phyloP scores from a whole-genome alignment of 2,797 vertebrate genomes.

The Apogon talboti region DNA sequence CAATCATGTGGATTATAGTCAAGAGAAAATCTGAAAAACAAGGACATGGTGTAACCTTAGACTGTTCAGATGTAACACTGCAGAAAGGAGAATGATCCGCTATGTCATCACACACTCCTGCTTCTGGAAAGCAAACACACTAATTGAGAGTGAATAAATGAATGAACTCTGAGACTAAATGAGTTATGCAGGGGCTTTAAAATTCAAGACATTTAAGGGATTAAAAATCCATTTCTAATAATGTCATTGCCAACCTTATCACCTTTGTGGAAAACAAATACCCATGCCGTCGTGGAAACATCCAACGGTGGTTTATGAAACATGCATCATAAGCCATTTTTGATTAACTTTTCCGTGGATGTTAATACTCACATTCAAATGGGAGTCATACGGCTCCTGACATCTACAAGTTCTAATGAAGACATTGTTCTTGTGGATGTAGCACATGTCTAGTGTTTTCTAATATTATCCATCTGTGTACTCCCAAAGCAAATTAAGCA shows the following conservation, averaged over 20 bases:
- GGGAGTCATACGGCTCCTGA: slow-evolving; percentile 22
- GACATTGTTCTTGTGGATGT: slow-evolving; percentile 42
- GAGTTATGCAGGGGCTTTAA: too few relatives aligned
- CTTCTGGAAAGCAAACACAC: background rate
- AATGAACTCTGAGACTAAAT: background rate
- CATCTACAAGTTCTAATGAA: slow-evolving; percentile 29
- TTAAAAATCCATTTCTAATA: too few relatives aligned
- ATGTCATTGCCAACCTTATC: background rate
- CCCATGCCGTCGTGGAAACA: slow-evolving; percentile 1
- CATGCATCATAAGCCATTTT: slow-evolving; percentile 21
- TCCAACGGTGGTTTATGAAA: slow-evolving; percentile 26
- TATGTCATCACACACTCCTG: background rate
- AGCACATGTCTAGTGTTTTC: slow-evolving; percentile 26
- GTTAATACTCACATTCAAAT: slow-evolving; percentile 10
- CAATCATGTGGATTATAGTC: background rate
- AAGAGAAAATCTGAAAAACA: slow-evolving; percentile 4
- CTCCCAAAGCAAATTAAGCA: slow-evolving; percentile 58
- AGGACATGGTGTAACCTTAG: background rate
- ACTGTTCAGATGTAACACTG: background rate
- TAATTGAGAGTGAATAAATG: background rate
- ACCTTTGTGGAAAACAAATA: slow-evolving; percentile 15
- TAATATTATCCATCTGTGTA: slow-evolving; percentile 42
- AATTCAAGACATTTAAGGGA: too few relatives aligned
- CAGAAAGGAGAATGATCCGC: background rate
- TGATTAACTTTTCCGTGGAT: slow-evolving; percentile 35